A percentile compares a stretch with the other conserved stretches of the same genome.
Evolutionary conservation across 2,113 vertebrate genomes (phyloP).

Genomic region (Trematocara stigmaticum): DNA sequence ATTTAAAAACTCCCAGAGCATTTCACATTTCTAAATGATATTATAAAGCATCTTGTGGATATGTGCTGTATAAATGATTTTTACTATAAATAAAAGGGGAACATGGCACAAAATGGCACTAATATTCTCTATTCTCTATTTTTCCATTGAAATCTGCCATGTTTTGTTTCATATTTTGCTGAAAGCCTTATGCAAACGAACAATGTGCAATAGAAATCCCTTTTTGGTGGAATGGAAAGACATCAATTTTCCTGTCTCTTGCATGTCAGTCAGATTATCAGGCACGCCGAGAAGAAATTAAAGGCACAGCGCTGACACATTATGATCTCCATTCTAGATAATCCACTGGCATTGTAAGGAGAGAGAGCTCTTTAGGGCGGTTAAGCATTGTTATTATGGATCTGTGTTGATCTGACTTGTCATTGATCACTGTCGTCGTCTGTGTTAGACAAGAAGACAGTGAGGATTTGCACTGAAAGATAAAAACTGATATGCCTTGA

Average conservation of each 20-base stretch:
- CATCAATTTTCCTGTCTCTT: constrained; percentile 14
- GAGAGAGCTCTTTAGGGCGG: constrained; percentile 15
- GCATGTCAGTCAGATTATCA: constrained; percentile 32
- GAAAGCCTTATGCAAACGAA: neutral
- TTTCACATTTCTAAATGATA: neutral
- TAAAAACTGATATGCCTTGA: neutral
- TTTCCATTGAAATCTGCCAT: neutral
- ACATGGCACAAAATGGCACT: neutral
- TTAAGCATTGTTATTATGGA: neutral
- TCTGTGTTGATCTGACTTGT: constrained; percentile 30
- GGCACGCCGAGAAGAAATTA: constrained; percentile 46
- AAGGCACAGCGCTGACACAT: constrained; percentile 21
- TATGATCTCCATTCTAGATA: constrained; percentile 45
- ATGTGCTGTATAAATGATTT: neutral
- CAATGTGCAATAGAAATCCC: neutral
- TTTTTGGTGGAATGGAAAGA: neutral
- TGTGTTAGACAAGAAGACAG: neutral
- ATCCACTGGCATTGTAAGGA: constrained; percentile 38
- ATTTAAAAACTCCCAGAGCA: neutral
- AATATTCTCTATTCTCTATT: neutral
- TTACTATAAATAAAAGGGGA: neutral
- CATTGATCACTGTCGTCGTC: constrained; percentile 33
- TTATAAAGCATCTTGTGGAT: neutral
- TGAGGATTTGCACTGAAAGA: neutral
- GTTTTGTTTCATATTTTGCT: neutral